phyloP scores from a whole-genome alignment of 2,113 vertebrate species.

The Meleagris gallopavo region DNA sequence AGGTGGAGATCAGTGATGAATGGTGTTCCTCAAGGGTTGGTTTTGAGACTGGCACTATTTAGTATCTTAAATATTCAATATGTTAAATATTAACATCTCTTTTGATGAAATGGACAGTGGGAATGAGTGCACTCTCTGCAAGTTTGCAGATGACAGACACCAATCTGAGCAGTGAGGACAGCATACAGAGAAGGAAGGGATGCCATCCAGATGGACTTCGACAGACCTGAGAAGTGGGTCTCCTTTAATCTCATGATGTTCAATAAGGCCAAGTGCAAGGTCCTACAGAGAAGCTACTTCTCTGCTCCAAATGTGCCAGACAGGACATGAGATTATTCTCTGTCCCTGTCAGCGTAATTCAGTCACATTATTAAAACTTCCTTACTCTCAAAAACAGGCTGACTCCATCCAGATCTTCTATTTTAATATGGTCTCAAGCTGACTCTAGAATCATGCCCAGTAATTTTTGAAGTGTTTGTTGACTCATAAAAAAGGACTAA shows the following conservation, averaged over 20 bases:
- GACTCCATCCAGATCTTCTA: neutral
- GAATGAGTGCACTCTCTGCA: neutral
- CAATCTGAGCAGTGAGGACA: neutral
- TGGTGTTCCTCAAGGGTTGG: too few relatives aligned
- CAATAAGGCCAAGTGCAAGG: neutral
- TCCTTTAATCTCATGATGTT: neutral
- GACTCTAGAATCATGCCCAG: neutral
- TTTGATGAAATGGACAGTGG: neutral
- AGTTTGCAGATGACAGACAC: neutral
- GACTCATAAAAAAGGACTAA: neutral
- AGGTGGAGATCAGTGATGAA: neutral
- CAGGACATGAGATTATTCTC: neutral
- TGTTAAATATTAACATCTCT: neutral
- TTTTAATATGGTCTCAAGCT: neutral
- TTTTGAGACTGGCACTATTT: too few relatives aligned
- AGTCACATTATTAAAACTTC: neutral
- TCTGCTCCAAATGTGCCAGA: neutral
- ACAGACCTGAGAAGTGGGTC: neutral
- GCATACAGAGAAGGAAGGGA: neutral
- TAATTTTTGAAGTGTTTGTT: neutral
- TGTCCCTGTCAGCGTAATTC: neutral
- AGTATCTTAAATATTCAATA: too few relatives aligned
- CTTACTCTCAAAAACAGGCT: neutral
- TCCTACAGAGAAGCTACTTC: neutral
- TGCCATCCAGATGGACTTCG: neutral